These are phyloP conservation scores for Adelphocoris suturalis DNA, from an alignment of 2,888 invertebrate species.

Conservation along the genomic window DNA sequence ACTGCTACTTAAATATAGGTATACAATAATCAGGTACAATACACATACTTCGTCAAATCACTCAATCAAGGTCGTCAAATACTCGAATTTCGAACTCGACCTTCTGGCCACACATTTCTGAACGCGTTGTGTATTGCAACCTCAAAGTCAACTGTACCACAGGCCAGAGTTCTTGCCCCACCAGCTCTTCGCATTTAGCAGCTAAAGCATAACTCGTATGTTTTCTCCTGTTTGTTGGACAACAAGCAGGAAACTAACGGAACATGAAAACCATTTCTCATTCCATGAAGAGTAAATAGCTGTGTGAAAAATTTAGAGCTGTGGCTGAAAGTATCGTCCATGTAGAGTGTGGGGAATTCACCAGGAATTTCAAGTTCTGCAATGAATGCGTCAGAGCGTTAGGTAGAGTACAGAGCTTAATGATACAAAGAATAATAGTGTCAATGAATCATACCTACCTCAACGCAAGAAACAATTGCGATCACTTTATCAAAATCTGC, in stretches of 20 bases:
- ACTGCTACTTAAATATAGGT: too few relatives aligned
- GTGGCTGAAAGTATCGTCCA: too few relatives aligned
- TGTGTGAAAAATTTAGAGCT: slow-evolving; percentile 15
- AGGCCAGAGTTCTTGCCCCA: background rate
- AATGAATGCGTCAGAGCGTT: too few relatives aligned
- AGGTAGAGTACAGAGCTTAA: too few relatives aligned
- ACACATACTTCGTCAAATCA: too few relatives aligned
- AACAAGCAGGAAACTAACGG: slow-evolving; percentile 6
- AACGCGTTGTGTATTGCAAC: too few relatives aligned
- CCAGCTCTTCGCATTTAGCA: slow-evolving; percentile 12
- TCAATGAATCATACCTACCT: background rate
- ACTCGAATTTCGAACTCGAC: too few relatives aligned
- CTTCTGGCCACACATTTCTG: too few relatives aligned
- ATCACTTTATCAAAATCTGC: background rate
- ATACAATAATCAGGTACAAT: too few relatives aligned
- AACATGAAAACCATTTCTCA: slow-evolving; percentile 7
- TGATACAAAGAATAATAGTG: too few relatives aligned
- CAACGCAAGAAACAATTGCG: background rate
- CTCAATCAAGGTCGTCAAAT: too few relatives aligned
- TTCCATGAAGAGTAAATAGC: background rate
- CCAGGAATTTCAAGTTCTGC: background rate
- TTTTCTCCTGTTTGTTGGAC: background rate
- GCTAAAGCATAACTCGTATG: background rate
- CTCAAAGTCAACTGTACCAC: background rate
- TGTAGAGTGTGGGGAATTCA: background rate